Evolutionary conservation across 2,888 invertebrate genomes (phyloP), one percentile per base, ranked within the genome.

Genomic region (Linnaemya vulpina): DNA sequence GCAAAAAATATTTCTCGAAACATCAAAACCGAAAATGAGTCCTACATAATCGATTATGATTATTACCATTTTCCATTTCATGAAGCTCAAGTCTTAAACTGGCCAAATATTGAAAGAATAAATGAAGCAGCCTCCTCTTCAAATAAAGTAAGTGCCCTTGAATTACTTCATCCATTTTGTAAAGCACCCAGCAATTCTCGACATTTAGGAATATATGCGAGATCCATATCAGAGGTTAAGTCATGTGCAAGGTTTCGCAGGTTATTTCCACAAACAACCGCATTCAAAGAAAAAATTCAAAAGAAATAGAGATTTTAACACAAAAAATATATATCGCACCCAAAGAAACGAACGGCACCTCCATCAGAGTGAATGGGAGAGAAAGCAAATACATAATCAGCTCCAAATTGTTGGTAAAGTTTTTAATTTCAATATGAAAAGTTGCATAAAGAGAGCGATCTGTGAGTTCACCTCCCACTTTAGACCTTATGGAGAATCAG

Each of bases 361-460:
- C 15, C 71, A 89, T 83, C 89, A 89, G 17, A 88, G 79, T 8
- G 89, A 90, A 25, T 87, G 89, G 38, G 90, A 90, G 65, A 87
- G 90, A 17, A 86, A 91, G 0, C 87, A 88, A 49, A 87, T 90
- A 20, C 89, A 88, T 53, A 87, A 89, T 68, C 89, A 89, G 49
- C 43, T 90, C 7, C 89, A 89, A 46, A 85, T 87, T 2, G 80
- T 90, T 75, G 90, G 89, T 35, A 87, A 87, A 38, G 82, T 89
- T 15, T 74, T 83, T 35, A 89, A 89, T 8, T 87, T 90, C 43
- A 87, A 90, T 62, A 81, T 89, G 5, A 87, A 83, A 65, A 86
- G 88, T 1, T 96, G 96, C 89, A 91, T 96, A 25, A 92, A 94
- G 83, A 93, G 94, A 87, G 94, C 94, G 83, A 94, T 96, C 87